Conservation (phyloP, 1,140 invertebrate genomes). For the Drosophila truncata region DNA sequence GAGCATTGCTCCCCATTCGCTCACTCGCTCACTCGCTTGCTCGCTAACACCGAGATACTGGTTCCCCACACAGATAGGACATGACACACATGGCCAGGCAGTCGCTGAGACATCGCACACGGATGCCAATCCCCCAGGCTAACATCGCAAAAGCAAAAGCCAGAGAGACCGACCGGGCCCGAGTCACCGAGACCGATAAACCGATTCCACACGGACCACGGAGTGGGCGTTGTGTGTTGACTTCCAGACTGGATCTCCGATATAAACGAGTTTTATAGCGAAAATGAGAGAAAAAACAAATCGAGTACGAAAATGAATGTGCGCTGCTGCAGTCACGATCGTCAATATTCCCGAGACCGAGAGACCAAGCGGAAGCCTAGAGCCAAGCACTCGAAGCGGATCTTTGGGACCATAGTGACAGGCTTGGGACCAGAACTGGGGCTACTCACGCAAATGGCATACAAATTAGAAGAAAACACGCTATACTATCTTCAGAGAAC, state of each 20-base stretch:
- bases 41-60: conserved; percentile 9
- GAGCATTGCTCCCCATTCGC: conserved; percentile 66
- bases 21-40: neutral
- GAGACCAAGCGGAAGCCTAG: conserved; percentile 28
- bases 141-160: conserved; percentile 3
- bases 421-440: conserved; percentile 20
- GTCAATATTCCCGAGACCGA: conserved; percentile 40
- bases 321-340: conserved; percentile 55
- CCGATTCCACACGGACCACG: conserved; percentile 44
- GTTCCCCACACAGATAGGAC: conserved; percentile 24
- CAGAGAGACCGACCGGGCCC: conserved; percentile 28
- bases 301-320: conserved; percentile 35
- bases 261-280: conserved; percentile 72
- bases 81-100: conserved; percentile 19
- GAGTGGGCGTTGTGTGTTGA: conserved; percentile 55
- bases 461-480: conserved; percentile 59
- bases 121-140: conserved; percentile 44
- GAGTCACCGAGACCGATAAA: conserved; percentile 38
- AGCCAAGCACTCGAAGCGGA: conserved; percentile 31
- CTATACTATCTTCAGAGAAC: conserved; percentile 15
- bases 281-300: conserved; percentile 16
- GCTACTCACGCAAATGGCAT: conserved; percentile 58
- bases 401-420: conserved; percentile 8
- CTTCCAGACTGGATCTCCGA: conserved; percentile 32
- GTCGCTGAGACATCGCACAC: conserved; percentile 22